A percentile compares a stretch with the other conserved stretches of the same genome.
phyloP scores from a whole-genome alignment of 1,140 invertebrate genomes.

The Chelonus insularis region DNA sequence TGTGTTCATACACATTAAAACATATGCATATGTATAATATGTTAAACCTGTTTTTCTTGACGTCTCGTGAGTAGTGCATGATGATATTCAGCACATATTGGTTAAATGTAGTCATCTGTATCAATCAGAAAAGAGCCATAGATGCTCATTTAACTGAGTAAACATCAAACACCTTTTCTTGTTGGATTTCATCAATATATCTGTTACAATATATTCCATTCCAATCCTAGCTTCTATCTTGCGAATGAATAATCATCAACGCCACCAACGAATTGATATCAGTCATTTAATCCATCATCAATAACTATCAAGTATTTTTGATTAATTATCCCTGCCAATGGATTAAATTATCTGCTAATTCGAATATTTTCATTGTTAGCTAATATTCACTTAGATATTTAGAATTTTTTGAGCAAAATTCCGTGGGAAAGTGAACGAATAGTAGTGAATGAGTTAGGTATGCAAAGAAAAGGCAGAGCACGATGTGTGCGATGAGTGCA shows the following conservation, averaged over 20 bases:
- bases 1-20: neutral
- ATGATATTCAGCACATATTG: conserved; percentile 33
- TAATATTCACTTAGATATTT: too few relatives aligned
- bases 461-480: neutral
- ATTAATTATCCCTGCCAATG: too few relatives aligned
- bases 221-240: too few relatives aligned
- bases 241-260: too few relatives aligned
- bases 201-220: neutral
- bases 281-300: too few relatives aligned
- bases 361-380: too few relatives aligned
- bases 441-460: conserved; percentile 9
- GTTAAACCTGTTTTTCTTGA: conserved; percentile 42
- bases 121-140: conserved; percentile 39
- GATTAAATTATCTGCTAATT: too few relatives aligned
- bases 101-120: conserved; percentile 49
- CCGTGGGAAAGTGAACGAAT: conserved; percentile 44
- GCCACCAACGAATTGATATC: too few relatives aligned
- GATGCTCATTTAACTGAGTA: too few relatives aligned
- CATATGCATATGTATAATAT: neutral
- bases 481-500: conserved; percentile 22
- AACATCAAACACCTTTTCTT: neutral
- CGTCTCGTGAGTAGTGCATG: neutral
- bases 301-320: too few relatives aligned
- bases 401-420: conserved; percentile 37
- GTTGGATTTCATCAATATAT: conserved; percentile 37